A percentile compares a stretch with the other conserved stretches of the same genome.
Evolutionary conservation across 2,888 invertebrate genomes (phyloP).

Genomic region (Leptinotarsa juncta): DNA sequence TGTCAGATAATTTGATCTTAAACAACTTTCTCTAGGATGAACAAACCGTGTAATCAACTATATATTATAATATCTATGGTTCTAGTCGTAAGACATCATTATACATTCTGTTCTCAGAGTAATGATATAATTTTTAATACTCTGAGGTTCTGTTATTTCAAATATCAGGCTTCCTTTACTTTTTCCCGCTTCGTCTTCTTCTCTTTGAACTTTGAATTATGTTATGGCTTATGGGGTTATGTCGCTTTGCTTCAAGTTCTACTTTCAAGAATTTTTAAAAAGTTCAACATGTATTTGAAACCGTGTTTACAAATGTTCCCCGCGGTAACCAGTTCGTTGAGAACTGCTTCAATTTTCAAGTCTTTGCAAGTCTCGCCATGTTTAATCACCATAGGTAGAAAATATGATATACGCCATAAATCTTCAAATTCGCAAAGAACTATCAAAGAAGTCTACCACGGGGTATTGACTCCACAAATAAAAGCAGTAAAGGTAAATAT

Average conservation of each 20-base stretch:
- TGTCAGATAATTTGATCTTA: too few species aligned
- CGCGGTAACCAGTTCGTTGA: not conserved
- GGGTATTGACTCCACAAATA: slow-evolving; percentile 77
- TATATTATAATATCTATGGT: too few species aligned
- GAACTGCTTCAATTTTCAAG: slow-evolving; percentile 11
- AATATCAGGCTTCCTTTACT: too few species aligned
- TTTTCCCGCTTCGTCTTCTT: not conserved
- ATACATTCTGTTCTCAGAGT: too few species aligned
- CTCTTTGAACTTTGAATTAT: not conserved
- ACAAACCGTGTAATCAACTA: too few species aligned
- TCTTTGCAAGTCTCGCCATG: not conserved
- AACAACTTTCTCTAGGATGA: too few species aligned
- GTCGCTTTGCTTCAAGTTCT: not conserved
- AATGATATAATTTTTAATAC: too few species aligned
- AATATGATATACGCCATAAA: slow-evolving; percentile 17
- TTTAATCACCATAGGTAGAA: slow-evolving; percentile 6
- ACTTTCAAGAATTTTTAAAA: not conserved
- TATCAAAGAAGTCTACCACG: slow-evolving; percentile 71
- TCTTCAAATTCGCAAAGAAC: slow-evolving; percentile 36
- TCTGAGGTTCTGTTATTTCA: too few species aligned
- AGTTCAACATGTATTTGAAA: slow-evolving; percentile 49
- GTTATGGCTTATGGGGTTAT: not conserved
- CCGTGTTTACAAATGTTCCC: slow-evolving; percentile 41
- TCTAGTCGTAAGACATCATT: too few species aligned
- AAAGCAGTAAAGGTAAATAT: slow-evolving; percentile 75